phyloP scores from a whole-genome alignment of 2,888 invertebrate genomes.

The Tipula vernalis region DNA sequence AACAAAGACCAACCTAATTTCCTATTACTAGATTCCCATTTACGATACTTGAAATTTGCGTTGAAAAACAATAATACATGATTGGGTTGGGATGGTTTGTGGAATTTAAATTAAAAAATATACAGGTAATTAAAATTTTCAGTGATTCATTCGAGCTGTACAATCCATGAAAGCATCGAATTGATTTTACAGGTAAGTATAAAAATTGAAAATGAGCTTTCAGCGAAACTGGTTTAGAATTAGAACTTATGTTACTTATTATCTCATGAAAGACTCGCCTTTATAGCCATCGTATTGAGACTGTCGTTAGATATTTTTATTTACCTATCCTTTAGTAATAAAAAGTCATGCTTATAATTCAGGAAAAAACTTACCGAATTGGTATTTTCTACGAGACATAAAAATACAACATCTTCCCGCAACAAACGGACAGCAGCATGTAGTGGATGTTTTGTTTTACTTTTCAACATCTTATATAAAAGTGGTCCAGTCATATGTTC shows the following conservation, averaged over 20 bases:
- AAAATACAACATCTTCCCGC: constrained; percentile 88
- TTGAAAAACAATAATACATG: not conserved
- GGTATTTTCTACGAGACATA: constrained; percentile 84
- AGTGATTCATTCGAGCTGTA: not conserved
- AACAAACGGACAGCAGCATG: constrained; percentile 79
- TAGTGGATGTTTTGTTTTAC: constrained; percentile 75
- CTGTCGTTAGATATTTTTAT: no score
- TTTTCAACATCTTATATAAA: constrained; percentile 81
- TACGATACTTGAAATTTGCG: not conserved
- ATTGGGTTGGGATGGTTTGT: not conserved
- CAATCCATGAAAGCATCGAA: no score
- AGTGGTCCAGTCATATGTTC: constrained; percentile 85
- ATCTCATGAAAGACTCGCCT: no score
- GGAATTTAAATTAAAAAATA: not conserved
- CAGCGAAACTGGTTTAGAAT: no score
- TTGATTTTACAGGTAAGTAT: no score
- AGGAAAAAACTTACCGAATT: constrained; percentile 55
- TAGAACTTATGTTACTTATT: no score
- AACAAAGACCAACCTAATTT: not conserved
- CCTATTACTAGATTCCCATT: not conserved
- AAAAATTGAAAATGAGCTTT: no score
- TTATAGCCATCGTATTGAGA: no score
- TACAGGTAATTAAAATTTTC: not conserved
- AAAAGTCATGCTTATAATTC: no score
- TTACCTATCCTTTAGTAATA: no score